These are phyloP conservation scores for Aurelia coerulea DNA, from an alignment of 30 jellyfish, hydroid and myxozoan genomes.

Conservation along the genomic window DNA sequence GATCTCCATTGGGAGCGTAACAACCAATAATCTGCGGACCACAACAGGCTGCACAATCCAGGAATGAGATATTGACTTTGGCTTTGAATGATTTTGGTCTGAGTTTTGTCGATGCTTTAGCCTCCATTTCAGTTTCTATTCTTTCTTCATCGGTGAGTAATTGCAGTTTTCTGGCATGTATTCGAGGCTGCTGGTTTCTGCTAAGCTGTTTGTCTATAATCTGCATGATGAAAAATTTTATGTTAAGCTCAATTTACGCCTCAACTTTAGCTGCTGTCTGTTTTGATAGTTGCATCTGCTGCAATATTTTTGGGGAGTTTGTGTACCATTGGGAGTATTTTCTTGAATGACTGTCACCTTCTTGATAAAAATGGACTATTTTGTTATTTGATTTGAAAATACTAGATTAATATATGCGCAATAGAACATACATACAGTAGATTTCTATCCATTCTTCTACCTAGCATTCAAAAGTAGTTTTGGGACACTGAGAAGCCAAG, in stretches of 20 bases:
- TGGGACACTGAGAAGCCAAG: no score
- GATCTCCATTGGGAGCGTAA: constrained; percentile 88
- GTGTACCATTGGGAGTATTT: no score
- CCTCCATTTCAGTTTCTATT: constrained; percentile 71
- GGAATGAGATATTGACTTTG: constrained; percentile 39
- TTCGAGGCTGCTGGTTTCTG: constrained; percentile 39
- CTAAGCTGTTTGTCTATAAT: constrained; percentile 57
- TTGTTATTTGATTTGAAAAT: no score
- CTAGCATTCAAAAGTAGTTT: no score
- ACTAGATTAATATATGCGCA: no score
- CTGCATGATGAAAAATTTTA: background rate
- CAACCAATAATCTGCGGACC: constrained; percentile 85
- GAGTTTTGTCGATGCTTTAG: constrained; percentile 45
- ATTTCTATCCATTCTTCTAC: no score
- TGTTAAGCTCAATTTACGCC: background rate
- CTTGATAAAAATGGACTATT: no score
- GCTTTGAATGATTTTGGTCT: constrained; percentile 32
- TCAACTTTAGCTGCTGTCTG: background rate
- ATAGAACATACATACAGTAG: no score
- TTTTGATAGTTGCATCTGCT: no score
- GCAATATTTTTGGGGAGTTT: no score
- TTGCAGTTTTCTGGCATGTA: constrained; percentile 45
- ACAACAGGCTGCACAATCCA: constrained; percentile 84
- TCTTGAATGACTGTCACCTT: no score
- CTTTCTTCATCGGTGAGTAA: constrained; percentile 69